Conservation (phyloP, 2,797 vertebrate species). For the Adelosebastes latens region DNA sequence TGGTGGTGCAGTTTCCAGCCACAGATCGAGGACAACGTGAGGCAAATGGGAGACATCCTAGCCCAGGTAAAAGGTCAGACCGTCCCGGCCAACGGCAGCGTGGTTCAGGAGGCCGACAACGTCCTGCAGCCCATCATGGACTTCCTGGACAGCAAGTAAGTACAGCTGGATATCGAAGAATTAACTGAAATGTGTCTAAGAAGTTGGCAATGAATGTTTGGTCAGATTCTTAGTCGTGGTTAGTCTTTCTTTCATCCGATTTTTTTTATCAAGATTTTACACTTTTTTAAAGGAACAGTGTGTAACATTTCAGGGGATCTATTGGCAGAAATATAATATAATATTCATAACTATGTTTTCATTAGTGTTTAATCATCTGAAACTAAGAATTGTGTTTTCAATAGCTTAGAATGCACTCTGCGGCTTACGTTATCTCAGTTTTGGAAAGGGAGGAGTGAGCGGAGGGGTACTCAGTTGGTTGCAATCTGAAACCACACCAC, state of each 20-base stretch:
- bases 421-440: not conserved
- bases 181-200: not conserved
- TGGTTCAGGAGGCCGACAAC: constrained; percentile 94
- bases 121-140: constrained; percentile 99
- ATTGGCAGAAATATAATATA: not conserved
- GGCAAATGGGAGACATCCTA: constrained; percentile 97
- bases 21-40: constrained; percentile 94
- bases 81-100: constrained; percentile 92
- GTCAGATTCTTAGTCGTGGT: not conserved
- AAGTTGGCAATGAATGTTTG: not conserved
- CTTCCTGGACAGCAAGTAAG: constrained; percentile 98
- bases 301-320: not conserved
- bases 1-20: constrained; percentile 90
- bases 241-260: not conserved
- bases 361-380: not conserved
- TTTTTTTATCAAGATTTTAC: not conserved
- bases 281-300: not conserved
- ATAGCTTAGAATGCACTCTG: too few relatives aligned
- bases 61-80: constrained; percentile 97
- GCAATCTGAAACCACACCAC: not conserved
- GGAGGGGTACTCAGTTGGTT: not conserved
- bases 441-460: not conserved
- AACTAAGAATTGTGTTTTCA: not conserved
- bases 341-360: not conserved
- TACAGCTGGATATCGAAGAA: not conserved